Evolutionary conservation across 2,888 invertebrate genomes (phyloP).

Genomic region (Himalopsyche kuldschensis): DNA sequence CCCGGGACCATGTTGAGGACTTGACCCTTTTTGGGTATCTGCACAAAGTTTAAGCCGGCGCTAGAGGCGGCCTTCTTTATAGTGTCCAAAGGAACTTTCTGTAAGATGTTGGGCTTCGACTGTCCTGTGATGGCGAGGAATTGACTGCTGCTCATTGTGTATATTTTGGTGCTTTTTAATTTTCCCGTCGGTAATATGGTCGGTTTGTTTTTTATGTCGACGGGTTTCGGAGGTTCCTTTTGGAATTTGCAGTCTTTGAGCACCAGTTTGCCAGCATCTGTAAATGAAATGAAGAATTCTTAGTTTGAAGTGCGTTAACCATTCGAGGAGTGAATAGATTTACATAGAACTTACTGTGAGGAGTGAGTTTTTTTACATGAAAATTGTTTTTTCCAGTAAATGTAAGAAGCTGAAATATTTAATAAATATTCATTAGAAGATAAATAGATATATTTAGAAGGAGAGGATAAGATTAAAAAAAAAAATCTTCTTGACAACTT

Average conservation of each 20-base stretch:
- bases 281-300: slow-evolving; percentile 28
- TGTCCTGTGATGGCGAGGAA: slow-evolving; percentile 49
- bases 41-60: slow-evolving; percentile 41
- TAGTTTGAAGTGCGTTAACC: background rate
- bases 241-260: slow-evolving; percentile 57
- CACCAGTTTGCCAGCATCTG: slow-evolving; percentile 77
- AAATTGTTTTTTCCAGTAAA: too few relatives aligned
- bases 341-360: too few relatives aligned
- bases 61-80: slow-evolving; percentile 42
- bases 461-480: too few relatives aligned
- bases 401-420: too few relatives aligned
- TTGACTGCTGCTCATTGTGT: slow-evolving; percentile 58
- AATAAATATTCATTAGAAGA: too few relatives aligned
- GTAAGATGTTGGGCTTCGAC: slow-evolving; percentile 37
- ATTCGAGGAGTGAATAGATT: too few relatives aligned
- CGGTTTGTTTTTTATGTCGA: slow-evolving; percentile 44
- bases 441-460: too few relatives aligned
- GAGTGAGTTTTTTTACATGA: too few relatives aligned
- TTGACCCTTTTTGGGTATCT: slow-evolving; percentile 44
- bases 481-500: too few relatives aligned
- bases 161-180: slow-evolving; percentile 52
- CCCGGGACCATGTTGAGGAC: slow-evolving; percentile 40
- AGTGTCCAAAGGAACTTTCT: slow-evolving; percentile 28
- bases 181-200: slow-evolving; percentile 42
- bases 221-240: slow-evolving; percentile 46